phyloP scores from a whole-genome alignment of 53 echinoderm and acorn worm genomes.

The Hippasteria phrygiana region DNA sequence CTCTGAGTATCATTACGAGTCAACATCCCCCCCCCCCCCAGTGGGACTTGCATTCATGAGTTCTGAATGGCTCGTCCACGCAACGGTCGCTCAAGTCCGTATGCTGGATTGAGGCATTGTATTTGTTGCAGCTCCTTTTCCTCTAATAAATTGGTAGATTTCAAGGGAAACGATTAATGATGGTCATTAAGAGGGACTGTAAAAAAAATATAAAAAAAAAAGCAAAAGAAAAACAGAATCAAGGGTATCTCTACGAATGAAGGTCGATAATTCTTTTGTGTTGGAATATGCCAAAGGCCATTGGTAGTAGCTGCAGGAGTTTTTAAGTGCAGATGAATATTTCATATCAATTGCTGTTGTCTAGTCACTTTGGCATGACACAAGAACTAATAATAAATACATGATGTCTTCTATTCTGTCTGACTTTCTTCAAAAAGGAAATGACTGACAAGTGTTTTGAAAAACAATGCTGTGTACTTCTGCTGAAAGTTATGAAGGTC shows the following conservation, averaged over 20 bases:
- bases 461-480: too few species aligned
- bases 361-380: too few species aligned
- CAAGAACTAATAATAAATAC: too few species aligned
- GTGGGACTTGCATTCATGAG: background rate
- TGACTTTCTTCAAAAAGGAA: too few species aligned
- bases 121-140: background rate
- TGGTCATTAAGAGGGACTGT: background rate
- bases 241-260: background rate
- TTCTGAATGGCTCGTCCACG: background rate
- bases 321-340: background rate
- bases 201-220: background rate
- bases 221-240: too few species aligned
- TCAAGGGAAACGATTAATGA: background rate
- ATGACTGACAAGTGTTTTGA: too few species aligned
- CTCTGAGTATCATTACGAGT: too few species aligned
- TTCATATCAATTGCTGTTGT: too few species aligned
- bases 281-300: background rate
- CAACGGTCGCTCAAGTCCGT: background rate
- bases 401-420: too few species aligned
- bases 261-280: background rate
- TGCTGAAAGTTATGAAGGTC: too few species aligned
- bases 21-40: too few species aligned
- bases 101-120: background rate
- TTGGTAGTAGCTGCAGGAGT: background rate
- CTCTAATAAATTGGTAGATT: background rate